Evolutionary conservation across 2,113 vertebrate genomes (phyloP).

Genomic region (Paramisgurnus dabryanus): DNA sequence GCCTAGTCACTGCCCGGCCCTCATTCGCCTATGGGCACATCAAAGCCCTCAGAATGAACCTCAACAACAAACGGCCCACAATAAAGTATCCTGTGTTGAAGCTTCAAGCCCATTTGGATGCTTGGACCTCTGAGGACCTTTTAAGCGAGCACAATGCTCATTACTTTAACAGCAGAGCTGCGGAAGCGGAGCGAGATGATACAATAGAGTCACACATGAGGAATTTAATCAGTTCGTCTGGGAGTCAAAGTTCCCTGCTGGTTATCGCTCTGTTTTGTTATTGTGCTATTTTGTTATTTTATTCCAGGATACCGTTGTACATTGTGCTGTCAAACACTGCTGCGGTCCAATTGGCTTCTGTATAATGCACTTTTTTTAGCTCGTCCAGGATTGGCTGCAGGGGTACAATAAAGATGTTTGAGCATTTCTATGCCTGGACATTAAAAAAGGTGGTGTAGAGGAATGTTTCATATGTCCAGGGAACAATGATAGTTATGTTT

Average conservation of each 20-base stretch:
- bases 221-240: slow-evolving; percentile 63
- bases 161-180: slow-evolving; percentile 4
- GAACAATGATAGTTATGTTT: no score
- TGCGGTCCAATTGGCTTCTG: slow-evolving; percentile 45
- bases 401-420: no score
- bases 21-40: slow-evolving; percentile 11
- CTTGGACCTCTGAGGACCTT: not conserved
- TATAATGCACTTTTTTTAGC: not conserved
- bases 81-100: slow-evolving; percentile 43
- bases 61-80: not conserved
- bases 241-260: slow-evolving; percentile 51
- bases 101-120: not conserved
- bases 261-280: slow-evolving; percentile 52
- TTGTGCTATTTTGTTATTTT: slow-evolving; percentile 66
- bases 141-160: slow-evolving; percentile 18
- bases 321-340: slow-evolving; percentile 23
- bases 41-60: slow-evolving; percentile 25
- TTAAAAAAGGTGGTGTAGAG: no score
- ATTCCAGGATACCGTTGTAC: slow-evolving; percentile 48
- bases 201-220: slow-evolving; percentile 54
- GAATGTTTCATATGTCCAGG: no score
- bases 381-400: not conserved
- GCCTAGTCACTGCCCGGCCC: not conserved
- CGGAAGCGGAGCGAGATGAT: slow-evolving; percentile 23
- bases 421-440: no score